Evolutionary conservation across 2,888 invertebrate species (phyloP).

Genomic region (Tenthredo notha): DNA sequence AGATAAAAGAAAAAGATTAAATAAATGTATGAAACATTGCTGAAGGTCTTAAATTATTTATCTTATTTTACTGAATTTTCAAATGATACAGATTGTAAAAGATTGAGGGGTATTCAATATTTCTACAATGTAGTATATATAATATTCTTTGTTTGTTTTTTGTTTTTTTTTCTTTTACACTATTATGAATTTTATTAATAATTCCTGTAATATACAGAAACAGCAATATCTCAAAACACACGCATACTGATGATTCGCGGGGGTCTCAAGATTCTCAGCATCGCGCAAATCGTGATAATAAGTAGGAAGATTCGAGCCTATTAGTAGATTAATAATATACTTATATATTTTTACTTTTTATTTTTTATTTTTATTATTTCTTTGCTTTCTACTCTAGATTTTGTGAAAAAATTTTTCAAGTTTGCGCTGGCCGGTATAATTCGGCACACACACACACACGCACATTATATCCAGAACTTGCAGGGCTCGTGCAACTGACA

Average conservation of each 20-base stretch:
- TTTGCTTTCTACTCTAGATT: slow-evolving; percentile 21
- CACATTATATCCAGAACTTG: not conserved
- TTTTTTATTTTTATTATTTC: not conserved
- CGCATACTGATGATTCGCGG: slow-evolving; percentile 64
- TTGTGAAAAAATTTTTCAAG: slow-evolving; percentile 5
- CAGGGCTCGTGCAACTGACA: not conserved
- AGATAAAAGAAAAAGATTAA: not conserved
- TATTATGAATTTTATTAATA: slow-evolving; percentile 59
- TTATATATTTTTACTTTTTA: not conserved
- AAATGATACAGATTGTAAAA: not conserved
- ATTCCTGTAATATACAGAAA: slow-evolving; percentile 70
- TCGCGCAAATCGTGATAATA: not conserved
- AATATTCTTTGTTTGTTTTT: not conserved
- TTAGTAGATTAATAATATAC: not conserved
- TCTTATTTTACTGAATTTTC: not conserved
- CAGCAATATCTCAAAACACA: slow-evolving; percentile 66
- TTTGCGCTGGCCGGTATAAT: not conserved
- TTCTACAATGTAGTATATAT: not conserved
- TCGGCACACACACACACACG: not conserved
- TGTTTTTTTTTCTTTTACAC: not conserved
- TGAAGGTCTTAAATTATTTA: too few species aligned
- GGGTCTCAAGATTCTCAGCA: slow-evolving; percentile 44
- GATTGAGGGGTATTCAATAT: not conserved
- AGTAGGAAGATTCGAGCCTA: slow-evolving; percentile 31
- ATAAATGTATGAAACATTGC: slow-evolving; percentile 29